A percentile compares a stretch with the other conserved stretches of the same genome.
Evolutionary conservation across 1,140 invertebrate genomes (phyloP).

Genomic region (Pseudomyrmex concolor): DNA sequence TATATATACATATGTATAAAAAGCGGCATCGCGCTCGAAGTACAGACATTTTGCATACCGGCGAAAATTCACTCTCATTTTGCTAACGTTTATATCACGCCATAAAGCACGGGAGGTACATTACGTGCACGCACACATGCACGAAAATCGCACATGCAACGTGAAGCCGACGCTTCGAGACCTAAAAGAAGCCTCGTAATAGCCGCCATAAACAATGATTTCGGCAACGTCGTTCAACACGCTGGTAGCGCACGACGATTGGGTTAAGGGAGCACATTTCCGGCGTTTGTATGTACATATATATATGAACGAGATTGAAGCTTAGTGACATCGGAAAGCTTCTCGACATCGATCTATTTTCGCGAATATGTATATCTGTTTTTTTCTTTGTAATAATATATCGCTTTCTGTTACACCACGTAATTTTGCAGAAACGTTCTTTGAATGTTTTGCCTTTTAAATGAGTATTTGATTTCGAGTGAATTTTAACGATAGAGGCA

Average conservation of each 20-base stretch:
- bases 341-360: not conserved
- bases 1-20: not conserved
- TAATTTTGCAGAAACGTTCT: constrained; percentile 39
- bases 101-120: constrained; percentile 55
- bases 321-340: not conserved
- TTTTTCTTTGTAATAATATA: constrained; percentile 27
- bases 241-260: constrained; percentile 28
- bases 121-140: constrained; percentile 56
- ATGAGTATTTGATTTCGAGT: constrained; percentile 9
- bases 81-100: constrained; percentile 65
- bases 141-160: constrained; percentile 38
- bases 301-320: constrained; percentile 15
- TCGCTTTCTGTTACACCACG: too few relatives aligned
- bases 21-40: constrained; percentile 14
- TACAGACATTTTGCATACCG: constrained; percentile 65
- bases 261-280: constrained; percentile 25
- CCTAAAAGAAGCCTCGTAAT: constrained; percentile 41
- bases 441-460: constrained; percentile 18
- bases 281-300: not conserved
- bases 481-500: constrained; percentile 31
- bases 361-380: not conserved
- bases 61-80: constrained; percentile 62
- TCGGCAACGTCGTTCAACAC: not conserved
- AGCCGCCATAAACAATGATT: constrained; percentile 60
- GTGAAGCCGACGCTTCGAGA: not conserved